phyloP scores from a whole-genome alignment of 2,888 invertebrate genomes.

The Noctuana brunneofusca region DNA sequence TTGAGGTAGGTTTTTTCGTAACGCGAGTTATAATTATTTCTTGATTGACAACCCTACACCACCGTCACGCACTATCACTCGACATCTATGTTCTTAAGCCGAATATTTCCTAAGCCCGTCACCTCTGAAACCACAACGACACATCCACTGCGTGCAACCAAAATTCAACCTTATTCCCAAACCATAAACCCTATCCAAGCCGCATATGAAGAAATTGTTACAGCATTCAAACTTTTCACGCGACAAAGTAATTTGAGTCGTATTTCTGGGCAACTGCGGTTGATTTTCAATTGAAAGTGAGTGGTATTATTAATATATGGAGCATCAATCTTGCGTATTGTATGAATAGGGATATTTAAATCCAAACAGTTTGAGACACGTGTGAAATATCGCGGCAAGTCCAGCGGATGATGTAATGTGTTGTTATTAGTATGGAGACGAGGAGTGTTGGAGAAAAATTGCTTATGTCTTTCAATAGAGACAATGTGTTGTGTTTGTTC shows the following conservation, averaged over 20 bases:
- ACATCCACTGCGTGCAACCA: constrained; percentile 36
- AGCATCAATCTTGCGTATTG: constrained; percentile 63
- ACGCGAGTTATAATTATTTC: too few relatives aligned
- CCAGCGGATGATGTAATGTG: constrained; percentile 42
- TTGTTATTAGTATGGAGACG: constrained; percentile 25
- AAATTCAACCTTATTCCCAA: constrained; percentile 41
- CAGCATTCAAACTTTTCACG: background rate
- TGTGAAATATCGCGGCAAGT: constrained; percentile 48
- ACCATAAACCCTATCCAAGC: constrained; percentile 15
- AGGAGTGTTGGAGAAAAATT: constrained; percentile 10
- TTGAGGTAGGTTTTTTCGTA: too few relatives aligned
- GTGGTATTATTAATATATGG: constrained; percentile 41
- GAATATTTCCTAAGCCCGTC: constrained; percentile 79
- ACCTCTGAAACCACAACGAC: constrained; percentile 55
- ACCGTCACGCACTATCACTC: constrained; percentile 73
- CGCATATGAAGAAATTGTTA: constrained; percentile 11
- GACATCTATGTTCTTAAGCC: constrained; percentile 69
- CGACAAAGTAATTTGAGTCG: background rate
- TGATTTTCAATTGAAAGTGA: background rate
- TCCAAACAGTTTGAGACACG: constrained; percentile 61
- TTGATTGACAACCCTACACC: constrained; percentile 57
- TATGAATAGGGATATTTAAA: constrained; percentile 69
- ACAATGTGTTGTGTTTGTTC: background rate
- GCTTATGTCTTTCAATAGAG: constrained; percentile 4
- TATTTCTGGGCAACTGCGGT: constrained; percentile 50